Evolutionary conservation across 2,888 invertebrate genomes (phyloP).

Genomic region (Pasiphila rectangulata): DNA sequence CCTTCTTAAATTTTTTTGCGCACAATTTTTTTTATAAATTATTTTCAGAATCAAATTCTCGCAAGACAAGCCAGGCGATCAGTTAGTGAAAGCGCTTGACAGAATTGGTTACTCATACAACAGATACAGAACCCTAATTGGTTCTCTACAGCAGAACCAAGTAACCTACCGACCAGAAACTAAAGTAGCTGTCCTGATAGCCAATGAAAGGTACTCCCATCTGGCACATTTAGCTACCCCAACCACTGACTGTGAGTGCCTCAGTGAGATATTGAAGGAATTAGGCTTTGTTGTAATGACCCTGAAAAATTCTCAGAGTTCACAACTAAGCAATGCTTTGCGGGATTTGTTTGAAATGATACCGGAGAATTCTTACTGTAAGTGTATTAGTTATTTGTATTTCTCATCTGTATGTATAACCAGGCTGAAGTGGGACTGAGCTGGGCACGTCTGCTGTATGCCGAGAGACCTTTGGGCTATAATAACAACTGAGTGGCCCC

Average conservation of each 20-base stretch:
- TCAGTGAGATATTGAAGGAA: conserved; percentile 54
- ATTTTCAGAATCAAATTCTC: conserved; percentile 53
- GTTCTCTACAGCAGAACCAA: conserved; percentile 16
- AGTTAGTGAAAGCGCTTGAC: conserved; percentile 59
- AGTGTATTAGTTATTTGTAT: conserved; percentile 36
- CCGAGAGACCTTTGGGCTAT: too few species aligned
- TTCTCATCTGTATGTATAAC: too few species aligned
- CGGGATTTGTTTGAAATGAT: conserved; percentile 48
- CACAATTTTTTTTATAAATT: too few species aligned
- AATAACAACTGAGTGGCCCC: too few species aligned
- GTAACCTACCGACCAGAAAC: conserved; percentile 50
- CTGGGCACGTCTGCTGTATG: too few species aligned
- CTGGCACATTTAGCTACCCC: conserved; percentile 68
- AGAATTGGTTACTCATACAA: conserved; percentile 50
- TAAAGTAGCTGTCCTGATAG: conserved; percentile 71
- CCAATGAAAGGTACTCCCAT: conserved; percentile 64
- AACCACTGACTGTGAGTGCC: conserved; percentile 62
- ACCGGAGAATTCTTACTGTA: conserved; percentile 70
- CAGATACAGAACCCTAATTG: conserved; percentile 47
- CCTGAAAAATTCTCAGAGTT: conserved; percentile 55
- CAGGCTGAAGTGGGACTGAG: too few species aligned
- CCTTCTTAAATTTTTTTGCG: too few species aligned
- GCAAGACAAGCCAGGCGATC: conserved; percentile 58
- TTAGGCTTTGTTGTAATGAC: conserved; percentile 63
- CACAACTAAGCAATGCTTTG: conserved; percentile 49